A percentile compares a stretch with the other conserved stretches of the same genome.
Conservation (phyloP, 2,113 vertebrate species). For the Orycteropus afer region DNA sequence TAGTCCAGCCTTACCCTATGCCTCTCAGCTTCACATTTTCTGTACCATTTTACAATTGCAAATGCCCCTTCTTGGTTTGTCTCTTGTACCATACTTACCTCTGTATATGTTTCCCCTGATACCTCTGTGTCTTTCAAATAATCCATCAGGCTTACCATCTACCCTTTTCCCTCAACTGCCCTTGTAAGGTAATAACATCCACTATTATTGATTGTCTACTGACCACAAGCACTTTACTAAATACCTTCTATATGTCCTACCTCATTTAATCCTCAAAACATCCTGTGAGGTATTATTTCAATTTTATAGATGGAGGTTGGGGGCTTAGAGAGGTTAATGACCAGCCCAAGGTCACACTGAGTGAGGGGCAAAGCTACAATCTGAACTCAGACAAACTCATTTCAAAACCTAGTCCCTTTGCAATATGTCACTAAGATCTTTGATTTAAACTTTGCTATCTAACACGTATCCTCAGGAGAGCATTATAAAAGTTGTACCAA, state of each 20-base stretch:
- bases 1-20: not conserved
- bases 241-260: not conserved
- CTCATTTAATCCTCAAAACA: conserved; percentile 8
- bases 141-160: not conserved
- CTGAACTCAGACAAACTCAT: not conserved
- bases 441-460: conserved; percentile 10
- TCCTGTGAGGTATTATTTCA: not conserved
- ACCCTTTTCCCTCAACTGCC: not conserved
- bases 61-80: not conserved
- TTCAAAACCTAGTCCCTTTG: not conserved
- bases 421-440: not conserved
- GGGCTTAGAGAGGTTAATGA: not conserved
- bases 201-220: not conserved
- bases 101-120: not conserved
- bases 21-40: not conserved
- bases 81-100: not conserved
- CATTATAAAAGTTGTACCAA: conserved; percentile 8
- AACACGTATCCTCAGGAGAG: not conserved
- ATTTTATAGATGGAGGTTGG: not conserved
- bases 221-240: conserved; percentile 22
- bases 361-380: not conserved
- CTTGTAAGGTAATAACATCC: not conserved
- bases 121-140: not conserved
- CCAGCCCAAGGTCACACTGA: not conserved
- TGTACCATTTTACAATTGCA: not conserved